phyloP scores from a whole-genome alignment of 2,888 invertebrate genomes.

The Mythimna lalbum region DNA sequence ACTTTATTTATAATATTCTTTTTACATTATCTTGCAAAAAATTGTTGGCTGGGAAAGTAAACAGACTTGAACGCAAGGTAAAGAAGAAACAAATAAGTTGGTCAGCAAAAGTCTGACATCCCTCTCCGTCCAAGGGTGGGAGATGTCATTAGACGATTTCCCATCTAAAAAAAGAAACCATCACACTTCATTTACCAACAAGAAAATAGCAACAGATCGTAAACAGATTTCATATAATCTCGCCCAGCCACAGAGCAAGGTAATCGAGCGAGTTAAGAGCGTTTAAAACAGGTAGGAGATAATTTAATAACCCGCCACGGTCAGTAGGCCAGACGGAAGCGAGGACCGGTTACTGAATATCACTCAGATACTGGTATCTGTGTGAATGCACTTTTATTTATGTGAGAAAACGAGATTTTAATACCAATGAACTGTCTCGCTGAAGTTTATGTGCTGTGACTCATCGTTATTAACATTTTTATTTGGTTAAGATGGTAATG shows the following conservation, averaged over 20 bases:
- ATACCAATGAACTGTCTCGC: slow-evolving; percentile 44
- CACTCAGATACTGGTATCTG: slow-evolving; percentile 39
- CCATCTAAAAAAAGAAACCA: neutral
- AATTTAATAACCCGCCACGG: slow-evolving; percentile 58
- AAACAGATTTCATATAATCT: slow-evolving; percentile 27
- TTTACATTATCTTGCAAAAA: too few relatives aligned
- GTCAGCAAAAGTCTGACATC: too few relatives aligned
- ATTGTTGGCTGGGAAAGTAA: neutral
- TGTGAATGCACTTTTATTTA: slow-evolving; percentile 32
- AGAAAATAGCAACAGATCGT: slow-evolving; percentile 15
- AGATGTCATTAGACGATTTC: too few relatives aligned
- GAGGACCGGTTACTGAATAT: slow-evolving; percentile 56
- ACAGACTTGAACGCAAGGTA: neutral
- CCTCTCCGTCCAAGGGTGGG: too few relatives aligned
- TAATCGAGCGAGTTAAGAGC: slow-evolving; percentile 41
- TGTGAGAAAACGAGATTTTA: slow-evolving; percentile 44
- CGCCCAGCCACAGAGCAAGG: slow-evolving; percentile 19
- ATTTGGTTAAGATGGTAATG: neutral
- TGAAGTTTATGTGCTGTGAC: slow-evolving; percentile 28
- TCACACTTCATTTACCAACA: neutral
- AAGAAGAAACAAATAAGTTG: too few relatives aligned
- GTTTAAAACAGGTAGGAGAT: slow-evolving; percentile 49
- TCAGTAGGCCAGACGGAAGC: slow-evolving; percentile 71
- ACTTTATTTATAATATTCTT: too few relatives aligned
- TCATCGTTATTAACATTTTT: slow-evolving; percentile 30